Conservation (phyloP, 2,888 invertebrate genomes). For the Siphonodentalium dalli region DNA sequence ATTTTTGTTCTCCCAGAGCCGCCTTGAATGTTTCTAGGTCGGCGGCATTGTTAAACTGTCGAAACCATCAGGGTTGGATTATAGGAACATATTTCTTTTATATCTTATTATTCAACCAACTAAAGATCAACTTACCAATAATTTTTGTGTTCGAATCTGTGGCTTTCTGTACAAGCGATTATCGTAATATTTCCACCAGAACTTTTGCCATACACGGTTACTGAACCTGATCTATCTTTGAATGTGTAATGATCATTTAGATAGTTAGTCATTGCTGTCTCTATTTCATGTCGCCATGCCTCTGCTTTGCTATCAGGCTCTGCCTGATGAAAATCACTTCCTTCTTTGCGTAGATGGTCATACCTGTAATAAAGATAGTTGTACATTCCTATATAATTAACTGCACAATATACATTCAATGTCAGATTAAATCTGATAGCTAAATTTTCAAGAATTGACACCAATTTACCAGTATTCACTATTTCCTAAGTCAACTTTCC, state of each 20-base stretch:
- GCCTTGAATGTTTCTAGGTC: no score
- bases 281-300: conserved; percentile 88
- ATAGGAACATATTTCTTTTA: not conserved
- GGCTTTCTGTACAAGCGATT: conserved; percentile 96
- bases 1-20: no score
- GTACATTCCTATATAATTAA: not conserved
- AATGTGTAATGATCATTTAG: conserved; percentile 93
- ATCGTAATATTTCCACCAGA: conserved; percentile 74
- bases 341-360: conserved; percentile 89
- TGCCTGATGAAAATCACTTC: conserved; percentile 53
- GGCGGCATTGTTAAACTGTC: not conserved
- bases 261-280: conserved; percentile 88
- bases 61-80: not conserved
- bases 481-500: not conserved
- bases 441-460: not conserved
- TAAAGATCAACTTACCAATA: conserved; percentile 67
- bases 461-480: not conserved
- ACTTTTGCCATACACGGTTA: conserved; percentile 70
- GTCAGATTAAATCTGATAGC: no score
- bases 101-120: no score
- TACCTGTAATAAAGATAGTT: conserved; percentile 74
- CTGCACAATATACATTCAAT: not conserved
- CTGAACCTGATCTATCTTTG: no score
- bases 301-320: conserved; percentile 72
- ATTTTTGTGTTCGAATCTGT: conserved; percentile 95